phyloP scores from a whole-genome alignment of 1,140 invertebrate genomes.

The Drosophila bocki region DNA sequence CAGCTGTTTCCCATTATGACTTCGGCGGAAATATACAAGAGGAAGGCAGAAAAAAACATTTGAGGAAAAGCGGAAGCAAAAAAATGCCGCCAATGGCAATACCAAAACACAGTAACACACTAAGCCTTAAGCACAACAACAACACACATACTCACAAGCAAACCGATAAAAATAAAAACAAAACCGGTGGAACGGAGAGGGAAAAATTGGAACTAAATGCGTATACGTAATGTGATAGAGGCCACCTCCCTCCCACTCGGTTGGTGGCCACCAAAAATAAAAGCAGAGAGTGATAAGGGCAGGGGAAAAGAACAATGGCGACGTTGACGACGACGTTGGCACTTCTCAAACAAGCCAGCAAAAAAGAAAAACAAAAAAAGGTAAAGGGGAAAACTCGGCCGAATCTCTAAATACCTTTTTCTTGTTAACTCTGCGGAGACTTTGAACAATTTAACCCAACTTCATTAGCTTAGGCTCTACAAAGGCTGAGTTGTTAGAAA shows the following conservation, averaged over 20 bases:
- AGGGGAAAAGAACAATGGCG: slow-evolving; percentile 49
- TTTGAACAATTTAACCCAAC: background rate
- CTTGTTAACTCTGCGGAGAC: background rate
- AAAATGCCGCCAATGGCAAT: slow-evolving; percentile 27
- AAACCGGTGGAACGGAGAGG: slow-evolving; percentile 24
- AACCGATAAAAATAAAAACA: slow-evolving; percentile 66
- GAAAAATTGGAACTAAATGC: slow-evolving; percentile 58
- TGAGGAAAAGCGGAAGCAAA: slow-evolving; percentile 41
- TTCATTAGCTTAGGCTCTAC: slow-evolving; percentile 1
- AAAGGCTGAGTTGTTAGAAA: background rate
- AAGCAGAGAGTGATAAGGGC: slow-evolving; percentile 2
- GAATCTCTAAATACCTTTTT: slow-evolving; percentile 13
- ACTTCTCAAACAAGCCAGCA: slow-evolving; percentile 52
- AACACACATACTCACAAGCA: slow-evolving; percentile 1
- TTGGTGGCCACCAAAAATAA: slow-evolving; percentile 12
- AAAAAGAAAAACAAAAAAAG: slow-evolving; percentile 16
- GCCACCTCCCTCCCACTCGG: background rate
- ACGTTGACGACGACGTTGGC: slow-evolving; percentile 47
- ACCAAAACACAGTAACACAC: slow-evolving; percentile 57
- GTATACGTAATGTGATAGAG: slow-evolving; percentile 55
- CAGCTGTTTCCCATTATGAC: slow-evolving; percentile 76
- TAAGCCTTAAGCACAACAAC: slow-evolving; percentile 15
- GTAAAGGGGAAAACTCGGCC: background rate
- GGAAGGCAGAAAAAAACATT: slow-evolving; percentile 40
- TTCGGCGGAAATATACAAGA: slow-evolving; percentile 64